Evolutionary conservation across 2,113 vertebrate genomes (phyloP), one percentile per base, ranked within the genome.

Genomic region (Arvicanthis niloticus): DNA sequence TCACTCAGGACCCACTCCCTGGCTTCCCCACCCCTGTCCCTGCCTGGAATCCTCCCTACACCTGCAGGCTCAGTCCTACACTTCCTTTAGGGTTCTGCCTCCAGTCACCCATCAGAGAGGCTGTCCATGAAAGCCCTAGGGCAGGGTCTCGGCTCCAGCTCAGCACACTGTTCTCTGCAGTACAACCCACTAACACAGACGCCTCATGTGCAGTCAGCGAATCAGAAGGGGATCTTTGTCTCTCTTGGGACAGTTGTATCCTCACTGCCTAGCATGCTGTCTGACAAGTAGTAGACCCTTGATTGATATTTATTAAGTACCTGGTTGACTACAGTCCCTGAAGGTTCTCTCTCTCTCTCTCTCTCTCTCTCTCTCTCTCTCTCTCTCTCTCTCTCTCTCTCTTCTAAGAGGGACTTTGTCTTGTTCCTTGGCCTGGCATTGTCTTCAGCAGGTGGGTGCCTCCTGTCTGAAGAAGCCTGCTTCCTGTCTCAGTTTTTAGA

Each of bases 171-270:
- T 19, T 45, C 17, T 85, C 70, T 31, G 29, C 21, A 4, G 15
- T 1, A 21, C 15, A 10, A 62, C 58, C 51, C 10, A 3, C 2
- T 13, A 62, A 10, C 37, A 3, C 80, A 53, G 4, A 19, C 0
- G 16, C 22, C 42, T 21, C 51, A 19, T 40, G 56, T 67, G 76
- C 62, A 15, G 31, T 21, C 76, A 78, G 45, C 45, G 67, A 29
- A 48, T 48, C 40, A 86, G 81, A 51, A 53, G 5, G 9, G 84
- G 34, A 58, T 37, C 15, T 12, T 73, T 6, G 9, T 34, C 76
- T 58, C 29, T 65, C 76, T 34, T 17, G 19, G 56, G 91, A 56
- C 42, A 37, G 51, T 40, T 90, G 34, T 22, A 15, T n/a, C 31
- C 51, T 56, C 37, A 29, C 11, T 34, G 58, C n/a, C 68, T 56